Evolutionary conservation across 2,888 invertebrate genomes (phyloP), one percentile per base, ranked within the genome.

Genomic region (Aleiodes testaceus): DNA sequence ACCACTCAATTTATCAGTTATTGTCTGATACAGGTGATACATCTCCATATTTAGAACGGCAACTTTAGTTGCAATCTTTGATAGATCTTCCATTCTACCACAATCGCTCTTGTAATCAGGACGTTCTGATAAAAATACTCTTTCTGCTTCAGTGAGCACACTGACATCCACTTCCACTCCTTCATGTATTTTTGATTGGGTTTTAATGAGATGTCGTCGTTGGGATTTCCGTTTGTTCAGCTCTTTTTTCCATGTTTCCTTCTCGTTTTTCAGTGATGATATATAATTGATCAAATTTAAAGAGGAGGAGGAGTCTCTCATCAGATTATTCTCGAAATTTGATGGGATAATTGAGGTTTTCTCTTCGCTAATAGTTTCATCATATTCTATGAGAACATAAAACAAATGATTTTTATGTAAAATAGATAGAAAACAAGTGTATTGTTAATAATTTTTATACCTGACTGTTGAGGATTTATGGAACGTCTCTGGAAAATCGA

Each of bases 91-190:
- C n/a, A 75, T 76, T 11, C 77, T 78, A 44, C 72, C 74, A 22
- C 68, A 73, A 9, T 83, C 78, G 0, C 75, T 52, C 66, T 78
- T 73, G 61, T 82, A 83, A 64, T 82, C 77, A 6, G 82, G 83
- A 3, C 74, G 69, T 1, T 73, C 66, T 2, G 44, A 30, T 3
- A 85, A 4, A 61, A 84, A 85, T 3, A 69, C 65, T 72, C 70
- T 79, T 16, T 84, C 79, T 0, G 72, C 69, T 2, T 82, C 79
- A 2, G 76, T 67, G 2, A 85, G 61, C 16, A 76, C 4, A 66
- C 67, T 74, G 7, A 80, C 14, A 74, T 85, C 80, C 0, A 79
- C 16, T 49, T 72, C 52, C 14, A 79, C 76, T 9, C 75, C 79
- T n/a, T 69, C 52, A 1, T 12, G 26, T 20, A 77, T 72, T 20